Percentiles rank a stretch among this genome's conserved stretches.
phyloP scores from a whole-genome alignment of 2,888 invertebrate genomes.

The Octonoba sinensis region DNA sequence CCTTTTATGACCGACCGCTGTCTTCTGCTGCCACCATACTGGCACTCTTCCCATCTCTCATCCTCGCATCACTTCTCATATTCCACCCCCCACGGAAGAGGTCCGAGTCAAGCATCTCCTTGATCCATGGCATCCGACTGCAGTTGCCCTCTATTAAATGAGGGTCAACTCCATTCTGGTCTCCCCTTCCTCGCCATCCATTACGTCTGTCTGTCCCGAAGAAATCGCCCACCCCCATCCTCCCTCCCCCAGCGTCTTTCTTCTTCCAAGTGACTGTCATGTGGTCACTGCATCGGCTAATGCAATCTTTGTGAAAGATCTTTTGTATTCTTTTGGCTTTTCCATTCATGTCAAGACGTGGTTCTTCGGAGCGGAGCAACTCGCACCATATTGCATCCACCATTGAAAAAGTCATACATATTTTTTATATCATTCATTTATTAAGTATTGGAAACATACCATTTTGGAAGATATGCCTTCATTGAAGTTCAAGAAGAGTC shows the following conservation, averaged over 20 bases:
- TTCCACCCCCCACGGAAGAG: background rate
- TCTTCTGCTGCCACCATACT: too few species aligned
- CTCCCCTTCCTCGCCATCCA: constrained; percentile 31
- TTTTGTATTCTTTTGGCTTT: constrained; percentile 12
- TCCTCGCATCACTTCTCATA: too few species aligned
- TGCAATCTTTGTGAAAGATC: constrained; percentile 29
- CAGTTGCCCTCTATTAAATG: constrained; percentile 55
- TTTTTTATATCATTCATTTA: background rate
- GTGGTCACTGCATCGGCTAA: constrained; percentile 23
- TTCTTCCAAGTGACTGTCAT: constrained; percentile 34
- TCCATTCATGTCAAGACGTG: too few species aligned
- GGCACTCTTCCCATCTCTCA: too few species aligned
- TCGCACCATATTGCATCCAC: too few species aligned
- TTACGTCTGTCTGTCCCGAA: constrained; percentile 18
- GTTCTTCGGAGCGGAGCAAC: too few species aligned
- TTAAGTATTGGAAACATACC: too few species aligned
- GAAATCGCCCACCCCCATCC: background rate
- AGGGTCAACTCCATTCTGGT: constrained; percentile 42
- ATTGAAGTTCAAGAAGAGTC: too few species aligned
- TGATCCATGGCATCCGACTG: constrained; percentile 50
- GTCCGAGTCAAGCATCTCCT: constrained; percentile 43
- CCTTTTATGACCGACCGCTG: too few species aligned
- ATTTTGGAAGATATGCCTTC: too few species aligned
- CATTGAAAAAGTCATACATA: too few species aligned
- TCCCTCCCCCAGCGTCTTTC: background rate